Evolutionary conservation across 2,888 invertebrate species (phyloP).

Genomic region (Holacanthella duospinosa): DNA sequence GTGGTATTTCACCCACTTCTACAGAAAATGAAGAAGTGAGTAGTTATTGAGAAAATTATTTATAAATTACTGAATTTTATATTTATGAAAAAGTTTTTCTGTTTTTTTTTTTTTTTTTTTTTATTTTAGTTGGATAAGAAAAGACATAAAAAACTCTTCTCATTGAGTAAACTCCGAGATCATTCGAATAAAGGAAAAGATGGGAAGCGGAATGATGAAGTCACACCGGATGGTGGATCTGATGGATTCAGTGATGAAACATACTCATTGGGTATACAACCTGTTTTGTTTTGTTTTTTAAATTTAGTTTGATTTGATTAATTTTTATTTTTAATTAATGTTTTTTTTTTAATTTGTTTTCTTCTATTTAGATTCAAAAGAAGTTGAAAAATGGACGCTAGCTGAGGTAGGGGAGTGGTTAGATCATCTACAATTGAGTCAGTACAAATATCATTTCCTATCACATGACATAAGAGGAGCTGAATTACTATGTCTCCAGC

Average conservation of each 20-base stretch:
- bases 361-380: constrained; percentile 23
- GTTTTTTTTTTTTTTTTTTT: constrained; percentile 10
- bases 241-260: constrained; percentile 36
- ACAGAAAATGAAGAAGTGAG: constrained; percentile 34
- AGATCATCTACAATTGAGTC: constrained; percentile 72
- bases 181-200: constrained; percentile 30
- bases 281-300: not conserved
- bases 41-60: no score
- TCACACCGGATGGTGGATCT: constrained; percentile 22
- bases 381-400: constrained; percentile 58
- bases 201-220: constrained; percentile 23
- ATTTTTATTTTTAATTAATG: not conserved
- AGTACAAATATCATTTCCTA: constrained; percentile 82
- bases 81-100: not conserved
- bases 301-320: not conserved
- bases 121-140: constrained; percentile 33
- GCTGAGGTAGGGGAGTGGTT: constrained; percentile 86
- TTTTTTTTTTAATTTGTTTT: not conserved
- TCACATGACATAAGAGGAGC: constrained; percentile 84
- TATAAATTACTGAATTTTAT: no score
- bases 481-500: constrained; percentile 73
- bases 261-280: constrained; percentile 27
- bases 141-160: constrained; percentile 34
- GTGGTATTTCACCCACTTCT: constrained; percentile 19
- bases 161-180: constrained; percentile 19